These are phyloP conservation scores for Emydura subglobosa DNA, from an alignment of 2,113 vertebrate species.

Conservation along the genomic window DNA sequence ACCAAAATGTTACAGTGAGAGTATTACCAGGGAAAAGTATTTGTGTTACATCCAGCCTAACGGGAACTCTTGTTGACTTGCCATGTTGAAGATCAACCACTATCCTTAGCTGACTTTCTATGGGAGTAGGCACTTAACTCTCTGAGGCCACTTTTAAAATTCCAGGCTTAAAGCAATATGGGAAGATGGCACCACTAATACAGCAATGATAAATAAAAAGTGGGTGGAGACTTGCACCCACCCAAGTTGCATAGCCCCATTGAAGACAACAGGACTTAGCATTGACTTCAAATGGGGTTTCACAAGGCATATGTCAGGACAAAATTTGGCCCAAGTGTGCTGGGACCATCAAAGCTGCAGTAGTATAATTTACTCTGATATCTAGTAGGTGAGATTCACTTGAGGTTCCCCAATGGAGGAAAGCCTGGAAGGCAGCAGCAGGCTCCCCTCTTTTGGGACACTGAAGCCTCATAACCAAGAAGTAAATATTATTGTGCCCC, in stretches of 20 bases:
- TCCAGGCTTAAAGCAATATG: not conserved
- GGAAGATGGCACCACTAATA: not conserved
- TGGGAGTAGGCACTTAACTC: not conserved
- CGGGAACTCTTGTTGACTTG: not conserved
- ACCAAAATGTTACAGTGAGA: not conserved
- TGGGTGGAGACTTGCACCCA: not conserved
- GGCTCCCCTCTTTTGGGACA: not conserved
- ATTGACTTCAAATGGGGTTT: not conserved
- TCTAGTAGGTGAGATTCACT: not conserved
- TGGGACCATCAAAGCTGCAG: not conserved
- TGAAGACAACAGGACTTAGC: not conserved
- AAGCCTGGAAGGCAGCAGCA: not conserved
- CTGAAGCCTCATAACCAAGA: not conserved
- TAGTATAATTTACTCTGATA: not conserved
- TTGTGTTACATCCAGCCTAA: not conserved
- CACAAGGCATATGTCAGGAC: not conserved
- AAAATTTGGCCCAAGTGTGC: not conserved
- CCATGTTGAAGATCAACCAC: not conserved
- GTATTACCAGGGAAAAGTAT: accelerated
- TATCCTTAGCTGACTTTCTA: not conserved
- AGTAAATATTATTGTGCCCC: not conserved
- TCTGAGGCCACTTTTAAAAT: not conserved
- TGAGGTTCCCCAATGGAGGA: not conserved
- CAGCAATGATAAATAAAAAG: not conserved
- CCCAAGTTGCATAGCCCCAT: not conserved